Percentiles rank a stretch among this genome's conserved stretches.
phyloP scores from a whole-genome alignment of 2,113 vertebrate species.

The Rhinolophus ferrumequinum region DNA sequence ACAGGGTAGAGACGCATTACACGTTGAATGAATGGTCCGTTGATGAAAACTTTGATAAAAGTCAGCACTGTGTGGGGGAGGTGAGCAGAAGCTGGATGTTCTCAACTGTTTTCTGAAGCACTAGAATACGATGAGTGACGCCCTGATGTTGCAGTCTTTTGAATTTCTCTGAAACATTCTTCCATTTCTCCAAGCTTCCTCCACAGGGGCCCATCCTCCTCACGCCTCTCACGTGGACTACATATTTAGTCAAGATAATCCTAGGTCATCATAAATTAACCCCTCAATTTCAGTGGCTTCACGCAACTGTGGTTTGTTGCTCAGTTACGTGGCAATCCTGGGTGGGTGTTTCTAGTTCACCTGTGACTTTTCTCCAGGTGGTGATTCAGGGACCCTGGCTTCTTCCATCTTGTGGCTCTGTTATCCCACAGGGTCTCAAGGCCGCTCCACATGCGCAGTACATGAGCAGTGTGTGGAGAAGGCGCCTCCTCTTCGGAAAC shows the following conservation, averaged over 20 bases:
- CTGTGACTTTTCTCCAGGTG: neutral
- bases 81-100: neutral
- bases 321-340: neutral
- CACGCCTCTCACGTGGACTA: rapidly evolving
- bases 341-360: neutral
- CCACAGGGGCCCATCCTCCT: neutral
- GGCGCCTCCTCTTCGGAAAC: neutral
- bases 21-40: conserved; percentile 39
- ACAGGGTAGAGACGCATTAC: neutral
- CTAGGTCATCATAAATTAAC: neutral
- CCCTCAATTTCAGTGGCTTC: neutral
- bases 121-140: neutral
- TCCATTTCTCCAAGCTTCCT: neutral
- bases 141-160: neutral
- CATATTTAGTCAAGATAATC: neutral
- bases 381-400: neutral
- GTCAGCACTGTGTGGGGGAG: neutral
- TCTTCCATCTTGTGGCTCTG: neutral
- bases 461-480: neutral
- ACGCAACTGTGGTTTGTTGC: neutral
- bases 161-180: neutral
- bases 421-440: neutral
- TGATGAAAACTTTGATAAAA: conserved; percentile 48
- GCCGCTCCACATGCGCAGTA: rapidly evolving
- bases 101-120: neutral